Evolutionary conservation across 2,113 vertebrate species (phyloP).

Genomic region (Pollimyrus isidori): DNA sequence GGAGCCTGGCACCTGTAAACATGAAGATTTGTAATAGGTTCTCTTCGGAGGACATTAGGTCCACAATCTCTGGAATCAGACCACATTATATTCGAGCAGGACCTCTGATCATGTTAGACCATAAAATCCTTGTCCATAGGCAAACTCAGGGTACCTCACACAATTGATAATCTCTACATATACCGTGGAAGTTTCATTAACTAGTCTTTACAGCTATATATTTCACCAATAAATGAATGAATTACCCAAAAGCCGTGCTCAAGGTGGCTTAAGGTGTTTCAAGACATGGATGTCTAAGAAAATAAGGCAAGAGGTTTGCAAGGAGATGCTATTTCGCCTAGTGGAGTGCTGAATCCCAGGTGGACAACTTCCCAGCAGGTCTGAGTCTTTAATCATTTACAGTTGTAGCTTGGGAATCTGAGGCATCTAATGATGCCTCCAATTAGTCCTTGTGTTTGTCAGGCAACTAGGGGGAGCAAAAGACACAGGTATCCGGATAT

Average conservation of each 20-base stretch:
- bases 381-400: not conserved
- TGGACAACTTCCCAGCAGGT: not conserved
- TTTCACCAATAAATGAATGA: not conserved
- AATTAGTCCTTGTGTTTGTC: not conserved
- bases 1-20: not conserved
- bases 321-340: not conserved
- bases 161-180: not conserved
- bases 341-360: not conserved
- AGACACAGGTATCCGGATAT: slow-evolving; percentile 2
- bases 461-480: not conserved
- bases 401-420: not conserved
- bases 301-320: not conserved
- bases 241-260: not conserved
- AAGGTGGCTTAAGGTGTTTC: not conserved
- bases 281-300: not conserved
- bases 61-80: not conserved
- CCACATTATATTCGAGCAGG: not conserved
- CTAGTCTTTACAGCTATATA: not conserved
- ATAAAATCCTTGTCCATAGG: not conserved
- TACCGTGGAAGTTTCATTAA: not conserved
- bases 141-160: not conserved
- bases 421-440: not conserved
- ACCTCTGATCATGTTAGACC: not conserved
- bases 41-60: not conserved
- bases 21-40: not conserved